Base-by-base conservation (phyloP, 2,888 invertebrate genomes). In the Ferdinandea cuprea region DNA sequence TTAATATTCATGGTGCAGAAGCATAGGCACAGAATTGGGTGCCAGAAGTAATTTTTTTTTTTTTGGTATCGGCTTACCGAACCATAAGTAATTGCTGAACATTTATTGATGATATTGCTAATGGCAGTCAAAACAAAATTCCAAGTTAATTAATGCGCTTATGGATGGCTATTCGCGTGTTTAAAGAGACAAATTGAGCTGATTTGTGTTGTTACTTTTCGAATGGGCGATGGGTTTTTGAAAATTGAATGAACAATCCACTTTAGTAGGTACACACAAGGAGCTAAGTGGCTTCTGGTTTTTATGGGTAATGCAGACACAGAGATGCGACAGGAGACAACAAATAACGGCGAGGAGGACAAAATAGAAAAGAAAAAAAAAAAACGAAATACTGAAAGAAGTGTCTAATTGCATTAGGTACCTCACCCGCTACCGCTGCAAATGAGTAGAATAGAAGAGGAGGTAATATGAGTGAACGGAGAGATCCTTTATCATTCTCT, bases 381-480 rank as follows among this genome's bases (percentile, higher is more conserved):
- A 17, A 30, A 40, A 52, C 15, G 46, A 52, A 15, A 13, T 6
- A 37, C 54, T 44, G 65, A 61, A 58, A 63, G 44, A 66, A 74
- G 65, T 50, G 32, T 65, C 74, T 74, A 66, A 74, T 74, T 74
- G 74, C 65, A 74, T 74, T 74, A n/a, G n/a, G n/a, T n/a, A 66
- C 48, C 32, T 21, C 21, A 42, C 13, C 54, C 11, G 1, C 8
- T 15, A 44, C 35, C 37, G 28, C 21, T 65, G 56, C 37, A 40
- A 40, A 56, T 58, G 46, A 15, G 40, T 46, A 37, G 48, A 73
- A 73, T n/a, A n/a, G n/a, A 54, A 54, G 37, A 65, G 56, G 21
- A 73, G 46, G 56, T 65, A 35, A 65, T 28, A 73, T 15, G 73
- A 73, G 56, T 56, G 63, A 40, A 37, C 21, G 30, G 13, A 50